A percentile compares a stretch with the other conserved stretches of the same genome.
Conservation (phyloP, 2,888 invertebrate genomes). For the Lamproptera curius region DNA sequence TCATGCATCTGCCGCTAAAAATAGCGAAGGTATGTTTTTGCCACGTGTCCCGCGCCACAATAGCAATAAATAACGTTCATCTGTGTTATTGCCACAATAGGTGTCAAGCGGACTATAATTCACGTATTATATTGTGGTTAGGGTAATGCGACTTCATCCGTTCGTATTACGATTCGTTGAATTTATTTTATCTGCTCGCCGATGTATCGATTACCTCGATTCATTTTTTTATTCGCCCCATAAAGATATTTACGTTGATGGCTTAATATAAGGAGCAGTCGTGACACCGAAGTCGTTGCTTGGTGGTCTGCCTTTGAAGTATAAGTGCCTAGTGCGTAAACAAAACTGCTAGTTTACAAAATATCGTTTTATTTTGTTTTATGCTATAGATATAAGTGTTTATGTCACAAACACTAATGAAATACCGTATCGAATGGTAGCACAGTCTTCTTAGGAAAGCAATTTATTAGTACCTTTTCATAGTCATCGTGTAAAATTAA, state of each 20-base stretch:
- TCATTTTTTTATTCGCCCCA: slow-evolving; percentile 15
- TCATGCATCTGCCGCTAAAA: slow-evolving; percentile 52
- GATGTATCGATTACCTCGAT: slow-evolving; percentile 10
- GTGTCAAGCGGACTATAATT: slow-evolving; percentile 59
- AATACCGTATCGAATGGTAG: neutral
- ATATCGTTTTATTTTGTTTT: neutral
- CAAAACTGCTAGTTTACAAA: neutral
- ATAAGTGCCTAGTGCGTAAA: neutral
- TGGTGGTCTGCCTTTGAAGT: neutral
- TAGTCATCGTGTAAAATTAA: no score
- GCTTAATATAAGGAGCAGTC: neutral
- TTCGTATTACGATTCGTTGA: slow-evolving; percentile 34
- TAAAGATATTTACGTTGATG: slow-evolving; percentile 1
- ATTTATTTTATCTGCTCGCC: slow-evolving; percentile 22
- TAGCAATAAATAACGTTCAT: slow-evolving; percentile 54
- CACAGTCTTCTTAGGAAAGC: no score
- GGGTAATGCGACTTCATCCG: slow-evolving; percentile 33
- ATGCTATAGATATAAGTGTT: neutral
- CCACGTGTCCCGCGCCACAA: slow-evolving; percentile 56
- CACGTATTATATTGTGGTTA: slow-evolving; percentile 49
- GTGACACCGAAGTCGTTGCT: neutral
- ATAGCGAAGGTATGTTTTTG: slow-evolving; percentile 44
- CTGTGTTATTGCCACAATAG: slow-evolving; percentile 57
- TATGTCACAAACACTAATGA: neutral
- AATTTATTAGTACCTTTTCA: no score